Conservation (phyloP, 2,113 vertebrate genomes). For the Dipodomys ordii region DNA sequence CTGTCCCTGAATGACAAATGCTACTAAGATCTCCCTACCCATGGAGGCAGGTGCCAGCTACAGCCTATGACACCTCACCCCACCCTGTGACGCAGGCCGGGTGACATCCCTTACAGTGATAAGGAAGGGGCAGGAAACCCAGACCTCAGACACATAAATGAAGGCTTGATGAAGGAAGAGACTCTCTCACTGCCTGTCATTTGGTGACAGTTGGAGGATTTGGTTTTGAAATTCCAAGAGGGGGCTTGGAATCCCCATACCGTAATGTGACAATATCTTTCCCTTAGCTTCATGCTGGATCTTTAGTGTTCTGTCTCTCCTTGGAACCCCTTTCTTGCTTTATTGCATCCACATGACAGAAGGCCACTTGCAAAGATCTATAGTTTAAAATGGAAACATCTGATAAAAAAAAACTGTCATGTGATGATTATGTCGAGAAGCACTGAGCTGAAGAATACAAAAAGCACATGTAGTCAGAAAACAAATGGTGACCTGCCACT, state of each 20-base stretch:
- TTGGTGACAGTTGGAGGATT: neutral
- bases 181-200: rapidly evolving
- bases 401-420: neutral
- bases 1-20: neutral
- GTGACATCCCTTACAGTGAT: neutral
- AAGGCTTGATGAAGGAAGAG: neutral
- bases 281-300: neutral
- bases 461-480: neutral
- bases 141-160: neutral
- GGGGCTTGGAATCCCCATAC: too few relatives aligned
- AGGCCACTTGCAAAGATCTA: neutral
- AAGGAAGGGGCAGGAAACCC: neutral
- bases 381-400: neutral
- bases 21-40: too few relatives aligned
- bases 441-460: neutral
- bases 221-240: neutral
- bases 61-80: neutral
- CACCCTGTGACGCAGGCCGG: neutral
- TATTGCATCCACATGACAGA: neutral
- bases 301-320: neutral
- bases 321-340: neutral
- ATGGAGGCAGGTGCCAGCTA: neutral
- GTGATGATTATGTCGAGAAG: neutral
- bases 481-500: neutral
- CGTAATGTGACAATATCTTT: neutral